Evolutionary conservation across 2,888 invertebrate genomes (phyloP).

Genomic region (Coelopa pilipes): DNA sequence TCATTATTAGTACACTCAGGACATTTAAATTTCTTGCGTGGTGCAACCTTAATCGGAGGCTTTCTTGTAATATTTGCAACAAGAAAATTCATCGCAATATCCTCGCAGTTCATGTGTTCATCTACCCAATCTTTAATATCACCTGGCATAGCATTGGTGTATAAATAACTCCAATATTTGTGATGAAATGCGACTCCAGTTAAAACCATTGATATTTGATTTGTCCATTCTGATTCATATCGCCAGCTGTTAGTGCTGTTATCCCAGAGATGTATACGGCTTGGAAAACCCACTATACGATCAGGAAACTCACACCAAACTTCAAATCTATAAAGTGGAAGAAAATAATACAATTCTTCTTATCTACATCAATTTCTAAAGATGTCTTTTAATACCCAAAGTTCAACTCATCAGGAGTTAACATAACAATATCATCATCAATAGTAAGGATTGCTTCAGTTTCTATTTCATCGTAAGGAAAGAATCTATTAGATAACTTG

Average conservation of each 20-base stretch:
- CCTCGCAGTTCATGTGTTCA: conserved; percentile 96
- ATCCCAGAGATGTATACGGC: conserved; percentile 93
- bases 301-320: conserved; percentile 98
- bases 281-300: conserved; percentile 95
- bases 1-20: conserved; percentile 94
- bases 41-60: conserved; percentile 94
- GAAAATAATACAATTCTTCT: too few relatives aligned
- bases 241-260: conserved; percentile 86
- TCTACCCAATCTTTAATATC: conserved; percentile 91
- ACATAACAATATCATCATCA: conserved; percentile 96
- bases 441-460: conserved; percentile 95
- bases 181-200: conserved; percentile 98
- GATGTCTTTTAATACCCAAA: too few relatives aligned
- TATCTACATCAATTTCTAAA: too few relatives aligned
- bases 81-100: conserved; percentile 98
- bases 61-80: conserved; percentile 93
- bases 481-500: conserved; percentile 94
- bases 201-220: conserved; percentile 94
- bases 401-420: conserved; percentile 77
- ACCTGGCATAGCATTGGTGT: conserved; percentile 87
- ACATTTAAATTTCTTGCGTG: conserved; percentile 96
- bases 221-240: conserved; percentile 98
- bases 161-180: conserved; percentile 95
- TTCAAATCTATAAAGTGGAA: conserved; percentile 69
- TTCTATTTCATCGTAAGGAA: conserved; percentile 95